phyloP scores from a whole-genome alignment of 2,888 invertebrate genomes.

The Cryptus viduatorius region DNA sequence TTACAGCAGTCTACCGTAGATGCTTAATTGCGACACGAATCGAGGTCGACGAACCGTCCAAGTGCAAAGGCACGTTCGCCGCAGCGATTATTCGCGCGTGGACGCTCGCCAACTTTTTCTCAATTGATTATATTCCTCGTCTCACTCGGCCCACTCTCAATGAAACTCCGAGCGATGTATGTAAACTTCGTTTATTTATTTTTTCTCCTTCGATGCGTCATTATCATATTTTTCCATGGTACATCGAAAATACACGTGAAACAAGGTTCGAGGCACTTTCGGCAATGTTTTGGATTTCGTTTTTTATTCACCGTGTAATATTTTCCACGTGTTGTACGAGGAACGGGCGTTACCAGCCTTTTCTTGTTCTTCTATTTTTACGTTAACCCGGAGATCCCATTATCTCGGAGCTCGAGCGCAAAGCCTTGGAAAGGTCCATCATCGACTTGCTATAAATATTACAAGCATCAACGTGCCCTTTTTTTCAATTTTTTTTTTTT shows the following conservation, averaged over 20 bases:
- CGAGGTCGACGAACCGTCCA: conserved; percentile 66
- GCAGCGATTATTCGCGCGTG: conserved; percentile 61
- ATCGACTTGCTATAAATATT: conserved; percentile 46
- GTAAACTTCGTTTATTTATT: background rate
- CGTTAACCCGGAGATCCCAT: conserved; percentile 28
- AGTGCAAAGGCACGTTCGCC: conserved; percentile 63
- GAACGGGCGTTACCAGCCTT: background rate
- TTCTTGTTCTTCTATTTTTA: conserved; percentile 41
- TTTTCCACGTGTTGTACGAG: conserved; percentile 1
- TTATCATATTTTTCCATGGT: background rate
- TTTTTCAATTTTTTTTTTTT: background rate
- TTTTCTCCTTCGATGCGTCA: conserved; percentile 18
- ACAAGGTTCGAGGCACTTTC: conserved; percentile 6
- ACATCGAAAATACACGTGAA: conserved; percentile 3
- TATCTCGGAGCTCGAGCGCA: background rate
- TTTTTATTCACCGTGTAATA: background rate
- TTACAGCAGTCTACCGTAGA: conserved; percentile 53
- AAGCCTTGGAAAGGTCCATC: conserved; percentile 52
- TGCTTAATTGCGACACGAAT: conserved; percentile 68
- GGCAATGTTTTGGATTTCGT: background rate
- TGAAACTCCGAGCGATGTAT: conserved; percentile 13
- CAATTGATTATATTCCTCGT: conserved; percentile 16
- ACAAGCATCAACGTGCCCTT: conserved; percentile 14
- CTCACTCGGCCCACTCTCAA: conserved; percentile 20
- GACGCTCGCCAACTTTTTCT: conserved; percentile 54